Evolutionary conservation across 2,888 invertebrate species (phyloP), one percentile per base, ranked within the genome.

Genomic region (Lasioglossum figueresi): DNA sequence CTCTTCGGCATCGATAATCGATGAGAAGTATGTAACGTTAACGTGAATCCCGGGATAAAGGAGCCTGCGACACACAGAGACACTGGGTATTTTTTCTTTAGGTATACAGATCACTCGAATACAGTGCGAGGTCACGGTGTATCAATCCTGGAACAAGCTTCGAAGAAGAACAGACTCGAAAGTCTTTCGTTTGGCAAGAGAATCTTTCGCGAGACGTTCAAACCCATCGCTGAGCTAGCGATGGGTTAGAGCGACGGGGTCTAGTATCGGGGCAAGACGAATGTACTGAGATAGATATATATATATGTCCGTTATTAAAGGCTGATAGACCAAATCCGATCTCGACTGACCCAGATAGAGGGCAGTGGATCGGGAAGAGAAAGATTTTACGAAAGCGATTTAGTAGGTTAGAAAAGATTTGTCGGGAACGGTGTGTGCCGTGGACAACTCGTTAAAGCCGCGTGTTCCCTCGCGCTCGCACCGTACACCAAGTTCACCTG

Each of bases 61-160:
- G 91, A 92, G 92, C 92, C 92, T 91, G 91, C 88, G 85, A 89
- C 88, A 88, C 87, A 89, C 86, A 90, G 88, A 94, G 94, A 93
- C 94, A 94, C 94, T 93, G 23, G 23, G 52, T n/a, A 52, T 10
- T 23, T 52, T 52, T 52, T 94, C 94, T 94, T 89, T 93, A 93
- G 91, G 88, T 93, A 43, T 43, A 93, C 52, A 52, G 3, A 23
- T 52, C 83, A 86, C 87, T 88, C 88, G 73, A 83, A 83, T 84
- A 87, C 87, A 80, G 84, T 82, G 80, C 84, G 87, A 86, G 87
- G 82, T 83, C 81, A 74, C 86, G 76, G 63, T 68, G 40, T 43
- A 63, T 71, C 19, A 8, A 52, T 59, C 27, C 27, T 27, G 59
- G 48, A 56, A 48, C 63, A 63, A 6, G 10, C 10, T 52, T 10